These are phyloP conservation scores for Trachelus tabidus DNA, from an alignment of 2,888 invertebrate genomes.

Conservation along the genomic window DNA sequence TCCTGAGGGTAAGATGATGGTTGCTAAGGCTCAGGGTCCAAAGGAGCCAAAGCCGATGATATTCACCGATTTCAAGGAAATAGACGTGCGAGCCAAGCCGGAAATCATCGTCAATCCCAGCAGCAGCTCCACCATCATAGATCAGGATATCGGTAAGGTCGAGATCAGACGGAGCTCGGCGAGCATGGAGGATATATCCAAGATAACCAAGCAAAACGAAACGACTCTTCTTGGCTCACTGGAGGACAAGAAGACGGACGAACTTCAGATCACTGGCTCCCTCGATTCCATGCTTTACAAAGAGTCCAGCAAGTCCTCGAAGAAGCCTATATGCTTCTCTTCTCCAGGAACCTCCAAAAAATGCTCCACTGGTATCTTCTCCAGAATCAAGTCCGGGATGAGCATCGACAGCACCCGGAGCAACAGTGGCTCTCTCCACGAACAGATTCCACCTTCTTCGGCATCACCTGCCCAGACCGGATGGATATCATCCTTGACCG, in stretches of 20 bases:
- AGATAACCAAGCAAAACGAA: slow-evolving; percentile 59
- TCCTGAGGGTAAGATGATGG: slow-evolving; percentile 51
- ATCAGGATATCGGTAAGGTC: slow-evolving; percentile 48
- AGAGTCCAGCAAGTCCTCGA: slow-evolving; percentile 44
- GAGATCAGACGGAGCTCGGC: slow-evolving; percentile 62
- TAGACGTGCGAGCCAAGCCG: slow-evolving; percentile 50
- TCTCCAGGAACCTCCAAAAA: slow-evolving; percentile 56
- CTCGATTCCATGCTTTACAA: slow-evolving; percentile 62
- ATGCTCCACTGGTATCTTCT: slow-evolving; percentile 55
- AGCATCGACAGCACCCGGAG: slow-evolving; percentile 59
- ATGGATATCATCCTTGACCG: slow-evolving; percentile 63
- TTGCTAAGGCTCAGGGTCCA: not conserved
- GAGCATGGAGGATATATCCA: slow-evolving; percentile 64
- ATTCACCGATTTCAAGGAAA: slow-evolving; percentile 49
- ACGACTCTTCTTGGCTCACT: slow-evolving; percentile 44
- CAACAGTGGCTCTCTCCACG: slow-evolving; percentile 57
- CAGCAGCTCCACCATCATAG: slow-evolving; percentile 42
- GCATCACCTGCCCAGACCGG: slow-evolving; percentile 41
- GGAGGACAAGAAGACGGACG: slow-evolving; percentile 53
- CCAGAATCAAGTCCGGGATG: slow-evolving; percentile 61
- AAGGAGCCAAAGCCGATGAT: slow-evolving; percentile 26
- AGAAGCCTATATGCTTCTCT: slow-evolving; percentile 40
- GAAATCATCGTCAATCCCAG: slow-evolving; percentile 53
- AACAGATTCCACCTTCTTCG: slow-evolving; percentile 32
- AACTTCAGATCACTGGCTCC: slow-evolving; percentile 55